Conservation (phyloP, 2,888 invertebrate genomes). For the Leptopterna dolabrata region DNA sequence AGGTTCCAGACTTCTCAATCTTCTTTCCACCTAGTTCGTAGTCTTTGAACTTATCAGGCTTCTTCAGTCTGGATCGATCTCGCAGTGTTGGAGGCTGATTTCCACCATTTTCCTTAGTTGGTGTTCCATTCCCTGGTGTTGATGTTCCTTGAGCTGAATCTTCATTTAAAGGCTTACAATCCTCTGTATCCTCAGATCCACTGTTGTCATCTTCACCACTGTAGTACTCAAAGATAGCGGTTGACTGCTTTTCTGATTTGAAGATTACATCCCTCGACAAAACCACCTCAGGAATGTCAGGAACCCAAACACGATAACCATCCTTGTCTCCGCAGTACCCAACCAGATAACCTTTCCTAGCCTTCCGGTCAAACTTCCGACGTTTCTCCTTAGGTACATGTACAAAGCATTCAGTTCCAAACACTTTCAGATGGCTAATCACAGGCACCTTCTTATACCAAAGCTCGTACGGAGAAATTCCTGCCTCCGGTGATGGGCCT, state of each 20-base stretch:
- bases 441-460: neutral
- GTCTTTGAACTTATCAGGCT: no score
- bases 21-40: neutral
- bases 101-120: no score
- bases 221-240: neutral
- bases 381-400: slow-evolving; percentile 34
- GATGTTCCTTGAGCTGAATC: no score
- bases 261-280: slow-evolving; percentile 37
- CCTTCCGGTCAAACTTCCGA: slow-evolving; percentile 25
- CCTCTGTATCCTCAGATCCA: no score
- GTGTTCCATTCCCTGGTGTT: no score
- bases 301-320: slow-evolving; percentile 26
- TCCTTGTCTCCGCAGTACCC: slow-evolving; percentile 22
- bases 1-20: neutral
- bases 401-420: no score
- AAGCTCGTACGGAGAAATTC: neutral
- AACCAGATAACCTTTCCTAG: slow-evolving; percentile 3
- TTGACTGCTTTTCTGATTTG: slow-evolving; percentile 26
- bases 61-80: no score
- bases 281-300: neutral
- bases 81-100: no score
- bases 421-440: neutral
- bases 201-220: no score
- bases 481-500: neutral
- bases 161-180: no score